Evolutionary conservation across 1,140 invertebrate species (phyloP).

Genomic region (Bombus confusus): DNA sequence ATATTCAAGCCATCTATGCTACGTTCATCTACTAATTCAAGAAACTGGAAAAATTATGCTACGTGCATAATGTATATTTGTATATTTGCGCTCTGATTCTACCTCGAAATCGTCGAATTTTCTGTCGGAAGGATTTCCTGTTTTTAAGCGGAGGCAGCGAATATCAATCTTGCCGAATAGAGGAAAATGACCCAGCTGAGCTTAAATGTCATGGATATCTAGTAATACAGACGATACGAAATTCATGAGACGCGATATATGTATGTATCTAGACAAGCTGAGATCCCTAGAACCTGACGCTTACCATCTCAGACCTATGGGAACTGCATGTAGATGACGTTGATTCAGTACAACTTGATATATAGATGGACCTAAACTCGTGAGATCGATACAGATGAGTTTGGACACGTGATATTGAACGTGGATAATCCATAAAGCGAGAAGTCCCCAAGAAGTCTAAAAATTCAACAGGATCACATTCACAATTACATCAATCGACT

Average conservation of each 20-base stretch:
- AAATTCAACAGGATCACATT: not conserved
- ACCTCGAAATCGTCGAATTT: not conserved
- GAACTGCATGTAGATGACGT: not conserved
- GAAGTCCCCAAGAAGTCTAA: not conserved
- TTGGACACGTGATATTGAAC: not conserved
- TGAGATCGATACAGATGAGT: constrained; percentile 1
- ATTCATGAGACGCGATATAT: not conserved
- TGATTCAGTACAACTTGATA: not conserved
- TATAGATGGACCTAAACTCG: not conserved
- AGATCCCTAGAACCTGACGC: not conserved
- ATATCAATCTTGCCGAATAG: not conserved
- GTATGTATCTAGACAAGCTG: not conserved
- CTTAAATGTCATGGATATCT: not conserved
- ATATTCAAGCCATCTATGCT: not conserved
- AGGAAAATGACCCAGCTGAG: not conserved
- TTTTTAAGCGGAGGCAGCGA: not conserved
- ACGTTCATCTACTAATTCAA: too few species aligned
- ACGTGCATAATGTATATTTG: too few species aligned
- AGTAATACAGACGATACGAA: not conserved
- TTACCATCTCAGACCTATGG: not conserved
- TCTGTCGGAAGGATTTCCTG: too few species aligned
- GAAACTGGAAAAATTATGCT: not conserved
- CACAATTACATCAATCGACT: too few species aligned
- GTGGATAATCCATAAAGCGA: not conserved
- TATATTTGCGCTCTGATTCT: too few species aligned